Base-by-base conservation (phyloP, 2,888 invertebrate species). In the Polydrusus tereticollis region DNA sequence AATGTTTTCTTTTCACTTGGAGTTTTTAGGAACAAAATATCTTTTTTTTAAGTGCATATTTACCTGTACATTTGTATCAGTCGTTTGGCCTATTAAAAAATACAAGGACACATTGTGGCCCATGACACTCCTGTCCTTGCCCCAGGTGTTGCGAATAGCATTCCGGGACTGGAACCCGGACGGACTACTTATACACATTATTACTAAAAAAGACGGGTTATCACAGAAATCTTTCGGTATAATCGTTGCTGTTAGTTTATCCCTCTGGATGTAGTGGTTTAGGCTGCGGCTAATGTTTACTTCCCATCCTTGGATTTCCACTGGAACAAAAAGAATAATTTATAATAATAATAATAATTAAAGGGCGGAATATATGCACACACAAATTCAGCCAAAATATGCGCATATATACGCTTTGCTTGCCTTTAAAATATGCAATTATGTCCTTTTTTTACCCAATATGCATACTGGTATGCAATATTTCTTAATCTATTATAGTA, bases 171-270 rank as follows among this genome's bases (percentile, higher is more conserved):
- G 89, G 76, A 91, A 89, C 84, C 95, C 92, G 0, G 84, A 83
- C 0, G 93, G 90, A 0, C 93, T 89, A 0, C 95, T 94, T 80
- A 92, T 93, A 0, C 95, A 92, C 20, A 94, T 88, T 72, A 95
- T 90, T 5, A 95, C 85, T 20, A 76, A 68, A 8, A 76, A 69
- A n/a, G 73, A 58, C 33, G 76, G 73, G 18, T 68, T 71, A 75
- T 79, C 78, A 78, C 80, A 80, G 77, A 80, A 78, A 74, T 76
- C 74, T 59, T 75, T 75, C 20, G 80, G 80, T 65, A 79, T 72
- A 52, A 80, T 76, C 29, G 73, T 75, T 58, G 80, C 75, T 62
- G 77, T 79, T 59, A 75, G 57, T 64, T 69, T 76, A 43, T 78
- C 75, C 38, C 62, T 76, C 47, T 90, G 87, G 20, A 94, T 90